Percentiles rank a stretch among this genome's conserved stretches.
phyloP scores from a whole-genome alignment of 2,113 vertebrate species.

The Leucopsar rothschildi region DNA sequence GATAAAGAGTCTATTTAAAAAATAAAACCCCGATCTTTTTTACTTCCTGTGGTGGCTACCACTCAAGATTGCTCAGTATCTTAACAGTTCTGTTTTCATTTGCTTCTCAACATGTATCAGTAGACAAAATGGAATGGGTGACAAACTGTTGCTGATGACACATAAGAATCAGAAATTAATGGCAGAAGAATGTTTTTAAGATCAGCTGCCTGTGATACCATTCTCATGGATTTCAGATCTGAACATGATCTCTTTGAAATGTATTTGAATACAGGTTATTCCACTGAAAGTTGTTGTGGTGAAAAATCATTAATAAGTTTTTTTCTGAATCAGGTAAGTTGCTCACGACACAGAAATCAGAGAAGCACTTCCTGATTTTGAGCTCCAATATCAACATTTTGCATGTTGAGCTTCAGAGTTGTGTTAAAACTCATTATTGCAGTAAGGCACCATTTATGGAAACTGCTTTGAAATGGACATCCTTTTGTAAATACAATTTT shows the following conservation, averaged over 20 bases:
- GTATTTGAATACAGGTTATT: background rate
- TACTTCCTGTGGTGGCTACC: background rate
- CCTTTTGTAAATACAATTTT: background rate
- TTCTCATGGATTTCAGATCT: background rate
- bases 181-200: background rate
- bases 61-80: background rate
- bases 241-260: background rate
- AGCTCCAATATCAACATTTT: background rate
- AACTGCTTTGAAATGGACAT: background rate
- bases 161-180: background rate
- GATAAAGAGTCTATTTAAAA: background rate
- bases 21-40: fast-evolving
- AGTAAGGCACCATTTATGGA: background rate
- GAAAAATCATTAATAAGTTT: background rate
- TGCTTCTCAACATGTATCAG: fast-evolving
- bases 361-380: background rate
- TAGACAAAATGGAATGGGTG: background rate
- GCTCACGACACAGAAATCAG: background rate
- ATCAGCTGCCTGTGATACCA: background rate
- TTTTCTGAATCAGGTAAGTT: background rate
- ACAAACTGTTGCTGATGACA: background rate
- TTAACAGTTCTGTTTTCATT: background rate
- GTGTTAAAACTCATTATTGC: background rate
- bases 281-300: background rate
- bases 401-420: background rate